These are phyloP conservation scores for Mystacornis crossleyi DNA, from an alignment of 2,113 vertebrate genomes.

Conservation along the genomic window DNA sequence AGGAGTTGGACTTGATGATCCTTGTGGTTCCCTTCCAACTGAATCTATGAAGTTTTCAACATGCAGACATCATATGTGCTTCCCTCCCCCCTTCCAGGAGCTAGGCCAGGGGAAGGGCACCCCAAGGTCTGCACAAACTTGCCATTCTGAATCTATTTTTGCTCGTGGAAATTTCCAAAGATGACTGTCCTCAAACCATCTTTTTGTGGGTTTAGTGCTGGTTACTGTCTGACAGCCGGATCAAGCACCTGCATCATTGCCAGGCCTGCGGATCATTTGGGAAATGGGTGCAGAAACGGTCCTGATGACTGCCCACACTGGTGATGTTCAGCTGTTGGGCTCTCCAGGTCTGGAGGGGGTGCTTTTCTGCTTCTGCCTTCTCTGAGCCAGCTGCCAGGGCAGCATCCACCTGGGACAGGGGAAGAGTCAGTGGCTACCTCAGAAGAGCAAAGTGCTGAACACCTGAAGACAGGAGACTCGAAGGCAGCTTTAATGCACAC, in stretches of 20 bases:
- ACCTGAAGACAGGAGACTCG: fast-evolving
- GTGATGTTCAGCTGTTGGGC: neutral
- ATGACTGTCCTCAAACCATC: neutral
- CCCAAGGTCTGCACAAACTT: neutral
- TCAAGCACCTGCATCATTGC: neutral
- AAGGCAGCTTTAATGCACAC: neutral
- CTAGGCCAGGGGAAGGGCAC: neutral
- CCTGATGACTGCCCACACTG: neutral
- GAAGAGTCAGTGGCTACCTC: neutral
- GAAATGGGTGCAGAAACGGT: fast-evolving
- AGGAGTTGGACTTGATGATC: neutral
- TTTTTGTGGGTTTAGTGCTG: neutral
- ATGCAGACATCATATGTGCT: neutral
- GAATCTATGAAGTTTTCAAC: neutral
- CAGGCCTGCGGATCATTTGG: neutral
- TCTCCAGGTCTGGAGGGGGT: neutral
- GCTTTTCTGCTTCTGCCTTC: neutral
- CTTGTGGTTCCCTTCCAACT: neutral
- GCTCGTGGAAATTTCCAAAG: neutral
- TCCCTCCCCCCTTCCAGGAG: fast-evolving
- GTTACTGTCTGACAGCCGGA: neutral
- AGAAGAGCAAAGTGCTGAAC: neutral
- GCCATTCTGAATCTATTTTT: neutral
- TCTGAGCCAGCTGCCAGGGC: neutral
- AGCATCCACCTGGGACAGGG: fast-evolving